Conservation (phyloP, 1,140 invertebrate genomes). For the Hyles euphorbiae region DNA sequence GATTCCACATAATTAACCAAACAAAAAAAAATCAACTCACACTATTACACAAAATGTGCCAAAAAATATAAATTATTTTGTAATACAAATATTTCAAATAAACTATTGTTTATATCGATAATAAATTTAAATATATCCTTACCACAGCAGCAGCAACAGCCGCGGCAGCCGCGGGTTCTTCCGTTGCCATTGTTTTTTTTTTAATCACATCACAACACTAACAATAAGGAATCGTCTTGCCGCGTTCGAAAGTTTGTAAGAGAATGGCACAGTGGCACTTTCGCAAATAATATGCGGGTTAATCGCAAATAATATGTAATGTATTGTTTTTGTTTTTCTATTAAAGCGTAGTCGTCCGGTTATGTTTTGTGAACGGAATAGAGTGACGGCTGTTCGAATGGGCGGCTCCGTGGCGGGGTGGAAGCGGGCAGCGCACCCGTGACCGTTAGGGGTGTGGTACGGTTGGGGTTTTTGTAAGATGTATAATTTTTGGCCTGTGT, state of each 20-base stretch:
- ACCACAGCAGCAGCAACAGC: constrained; percentile 33
- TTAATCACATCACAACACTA: constrained; percentile 7
- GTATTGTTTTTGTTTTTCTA: constrained; percentile 31
- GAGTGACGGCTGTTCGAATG: constrained; percentile 56
- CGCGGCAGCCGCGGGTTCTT: constrained; percentile 44
- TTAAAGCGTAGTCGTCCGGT: constrained; percentile 57
- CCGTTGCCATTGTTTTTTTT: constrained; percentile 41
- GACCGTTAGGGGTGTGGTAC: no score
- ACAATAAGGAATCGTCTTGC: no score
- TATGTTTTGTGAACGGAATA: constrained; percentile 66
- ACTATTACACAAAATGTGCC: no score
- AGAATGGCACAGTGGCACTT: no score
- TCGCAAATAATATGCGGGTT: no score
- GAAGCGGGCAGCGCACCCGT: constrained; percentile 49
- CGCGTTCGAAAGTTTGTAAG: no score
- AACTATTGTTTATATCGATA: background rate
- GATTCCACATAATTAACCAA: no score
- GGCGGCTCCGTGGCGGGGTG: constrained; percentile 34
- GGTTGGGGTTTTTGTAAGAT: no score
- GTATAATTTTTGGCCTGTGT: no score
- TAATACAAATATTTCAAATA: background rate
- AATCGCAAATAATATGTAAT: no score
- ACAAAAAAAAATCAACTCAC: no score
- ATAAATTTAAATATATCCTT: constrained; percentile 19
- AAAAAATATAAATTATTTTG: no score